Evolutionary conservation across 2,797 vertebrate genomes (phyloP), one percentile per base, ranked within the genome.

Genomic region (Neosilurus mollespiculum): DNA sequence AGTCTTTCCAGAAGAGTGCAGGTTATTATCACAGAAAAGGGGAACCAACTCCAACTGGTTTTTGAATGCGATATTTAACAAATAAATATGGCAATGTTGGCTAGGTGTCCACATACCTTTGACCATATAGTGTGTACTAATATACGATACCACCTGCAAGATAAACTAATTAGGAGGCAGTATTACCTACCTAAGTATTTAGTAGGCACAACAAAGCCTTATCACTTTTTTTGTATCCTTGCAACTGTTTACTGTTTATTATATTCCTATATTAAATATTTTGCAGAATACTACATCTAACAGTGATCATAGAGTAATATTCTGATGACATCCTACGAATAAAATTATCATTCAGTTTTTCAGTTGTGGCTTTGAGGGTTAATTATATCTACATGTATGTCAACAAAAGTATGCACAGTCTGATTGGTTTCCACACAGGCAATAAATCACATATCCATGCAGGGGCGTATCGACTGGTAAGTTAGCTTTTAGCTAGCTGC

Each of bases 1-100:
- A 65, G 24, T 24, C 43, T 79, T 79, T n/a, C 10, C 61, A 79
- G 43, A 79, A 30, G 24, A 65, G 61, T 79, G 49, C 43, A 65
- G 37, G 2, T 65, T 65, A 65, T 78, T 64, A 53, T 53, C 26
- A 65, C n/a, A 30, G 37, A 15, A 26, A 61, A 26, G 49, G 2
- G 51, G n/a, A 14, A 72, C 70, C 24, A 5, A 59, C 9, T 78
- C 59, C 34, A 43, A 9, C 30, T 11, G 24, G 16, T 14, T 26
- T 24, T 49, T 20, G 14, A 62, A 78, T 24, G 14, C 22, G 34
- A 24, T 61, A 11, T 24, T 78, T 30, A 30, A 2, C 51, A 73
- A 18, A 1, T 9, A 30, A 26, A 18, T 16, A 2, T 18, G 15
- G 51, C 70, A 73, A 18, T 54, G 51, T 18, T 54, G 24, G 6